Percentiles rank a stretch among this genome's conserved stretches.
Evolutionary conservation across 2,797 vertebrate species (phyloP).

Genomic region (Anomalospiza imberbis): DNA sequence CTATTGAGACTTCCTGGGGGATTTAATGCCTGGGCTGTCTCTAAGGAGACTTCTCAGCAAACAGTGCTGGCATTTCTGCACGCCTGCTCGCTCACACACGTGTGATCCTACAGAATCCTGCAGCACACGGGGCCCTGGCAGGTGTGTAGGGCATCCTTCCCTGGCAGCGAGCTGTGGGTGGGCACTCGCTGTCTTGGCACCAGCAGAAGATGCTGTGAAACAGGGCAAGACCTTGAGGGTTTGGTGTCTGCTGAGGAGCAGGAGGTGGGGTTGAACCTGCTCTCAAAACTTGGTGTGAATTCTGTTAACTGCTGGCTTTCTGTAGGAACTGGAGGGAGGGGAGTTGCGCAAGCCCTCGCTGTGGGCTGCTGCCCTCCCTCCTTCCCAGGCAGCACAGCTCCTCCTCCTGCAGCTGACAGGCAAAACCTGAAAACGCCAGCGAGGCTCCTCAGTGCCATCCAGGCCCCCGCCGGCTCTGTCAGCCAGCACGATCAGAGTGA

Average conservation of each 20-base stretch:
- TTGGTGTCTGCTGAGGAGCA: background rate
- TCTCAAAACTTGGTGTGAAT: background rate
- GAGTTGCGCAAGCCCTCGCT: background rate
- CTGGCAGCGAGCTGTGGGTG: background rate
- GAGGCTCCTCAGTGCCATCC: accelerated
- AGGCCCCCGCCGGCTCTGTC: accelerated
- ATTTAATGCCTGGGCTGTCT: background rate
- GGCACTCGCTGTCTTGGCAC: accelerated
- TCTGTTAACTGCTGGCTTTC: background rate
- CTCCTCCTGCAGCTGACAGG: background rate
- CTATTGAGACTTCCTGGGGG: background rate
- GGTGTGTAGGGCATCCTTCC: background rate
- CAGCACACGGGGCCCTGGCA: background rate
- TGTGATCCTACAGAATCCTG: background rate
- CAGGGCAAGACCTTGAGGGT: background rate
- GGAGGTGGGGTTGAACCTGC: background rate
- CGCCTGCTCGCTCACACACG: background rate
- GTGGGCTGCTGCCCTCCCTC: background rate
- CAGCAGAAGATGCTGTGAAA: background rate
- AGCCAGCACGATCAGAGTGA: background rate
- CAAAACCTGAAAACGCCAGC: background rate
- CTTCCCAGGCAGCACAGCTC: background rate
- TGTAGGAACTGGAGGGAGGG: background rate
- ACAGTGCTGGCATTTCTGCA: background rate
- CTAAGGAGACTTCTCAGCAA: background rate